Evolutionary conservation across 2,888 invertebrate genomes (phyloP), one percentile per base, ranked within the genome.

Genomic region (Tholera decimalis): DNA sequence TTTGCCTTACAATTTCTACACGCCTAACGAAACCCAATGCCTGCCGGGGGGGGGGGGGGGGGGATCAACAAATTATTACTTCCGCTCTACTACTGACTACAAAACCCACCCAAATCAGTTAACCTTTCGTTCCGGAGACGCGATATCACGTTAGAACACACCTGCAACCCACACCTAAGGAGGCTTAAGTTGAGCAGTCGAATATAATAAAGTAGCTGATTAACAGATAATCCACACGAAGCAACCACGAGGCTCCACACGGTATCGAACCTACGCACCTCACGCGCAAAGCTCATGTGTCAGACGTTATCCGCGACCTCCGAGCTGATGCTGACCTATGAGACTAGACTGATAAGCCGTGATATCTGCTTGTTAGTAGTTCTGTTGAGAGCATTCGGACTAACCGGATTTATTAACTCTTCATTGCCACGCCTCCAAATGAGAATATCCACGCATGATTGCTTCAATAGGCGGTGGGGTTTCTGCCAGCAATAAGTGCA

Each of bases 321-420:
- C 58, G 65, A 56, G 63, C 60, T 69, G 47, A 80, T 80, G 88
- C 87, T 88, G 90, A 90, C 91, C 89, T 87, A 79, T 80, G 41
- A 37, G 75, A 28, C 69, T 69, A 41, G 22, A 43, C 24, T 63
- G 89, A 89, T 89, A 88, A 87, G 78, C 28, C 43, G 3, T 18
- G 35, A n/a, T 57, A 77, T 76, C 63, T 58, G 39, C 43, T 22
- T 65, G 66, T 24, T 72, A 56, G 39, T n/a, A 35, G 50, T 39
- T 43, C 6, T 43, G 56, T 51, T 43, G 41, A 71, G 41, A 56
- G 43, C 49, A 62, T 30, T 71, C 15, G 41, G 51, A 3, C 41
- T 44, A 50, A 24, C 75, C 26, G 37, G 68, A 54, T 67, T 74
- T 43, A 13, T 22, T 59, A 4, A n/a, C 9, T 74, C 20, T 11